Conservation (phyloP, 2,113 vertebrate genomes). For the Candoia aspera region DNA sequence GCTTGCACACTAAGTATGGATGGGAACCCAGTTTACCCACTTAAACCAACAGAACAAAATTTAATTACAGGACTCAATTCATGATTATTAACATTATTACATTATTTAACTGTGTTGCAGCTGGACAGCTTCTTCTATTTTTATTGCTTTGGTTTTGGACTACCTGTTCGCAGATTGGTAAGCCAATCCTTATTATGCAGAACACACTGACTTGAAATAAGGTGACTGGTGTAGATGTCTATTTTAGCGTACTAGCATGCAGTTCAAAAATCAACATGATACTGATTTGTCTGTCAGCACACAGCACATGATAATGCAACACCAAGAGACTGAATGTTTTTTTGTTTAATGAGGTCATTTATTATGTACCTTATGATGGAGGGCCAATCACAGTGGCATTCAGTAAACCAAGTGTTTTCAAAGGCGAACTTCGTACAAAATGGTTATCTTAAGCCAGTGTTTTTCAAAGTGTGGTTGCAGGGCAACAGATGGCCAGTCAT, state of each 20-base stretch:
- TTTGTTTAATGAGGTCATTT: constrained; percentile 6
- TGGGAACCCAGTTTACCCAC: background rate
- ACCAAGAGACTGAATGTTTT: background rate
- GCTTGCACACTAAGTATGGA: background rate
- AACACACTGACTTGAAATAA: constrained; percentile 41
- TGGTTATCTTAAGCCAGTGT: background rate
- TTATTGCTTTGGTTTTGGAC: constrained; percentile 33
- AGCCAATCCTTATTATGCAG: background rate
- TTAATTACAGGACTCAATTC: background rate
- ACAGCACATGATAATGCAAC: constrained; percentile 2
- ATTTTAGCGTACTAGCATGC: constrained; percentile 15
- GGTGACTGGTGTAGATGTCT: constrained; percentile 45
- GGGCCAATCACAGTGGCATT: background rate
- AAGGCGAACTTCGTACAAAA: background rate
- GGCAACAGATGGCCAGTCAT: background rate
- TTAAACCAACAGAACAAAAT: constrained; percentile 1
- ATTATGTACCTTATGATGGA: background rate
- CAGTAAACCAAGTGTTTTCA: background rate
- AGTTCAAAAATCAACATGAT: constrained; percentile 13
- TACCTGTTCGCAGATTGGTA: constrained; percentile 38
- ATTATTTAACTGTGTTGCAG: background rate
- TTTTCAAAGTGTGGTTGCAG: background rate
- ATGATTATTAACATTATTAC: background rate
- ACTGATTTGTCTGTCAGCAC: constrained; percentile 17
- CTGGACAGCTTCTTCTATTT: background rate